Conservation (phyloP, 2,797 vertebrate genomes). For the Gobionotothen gibberifrons region DNA sequence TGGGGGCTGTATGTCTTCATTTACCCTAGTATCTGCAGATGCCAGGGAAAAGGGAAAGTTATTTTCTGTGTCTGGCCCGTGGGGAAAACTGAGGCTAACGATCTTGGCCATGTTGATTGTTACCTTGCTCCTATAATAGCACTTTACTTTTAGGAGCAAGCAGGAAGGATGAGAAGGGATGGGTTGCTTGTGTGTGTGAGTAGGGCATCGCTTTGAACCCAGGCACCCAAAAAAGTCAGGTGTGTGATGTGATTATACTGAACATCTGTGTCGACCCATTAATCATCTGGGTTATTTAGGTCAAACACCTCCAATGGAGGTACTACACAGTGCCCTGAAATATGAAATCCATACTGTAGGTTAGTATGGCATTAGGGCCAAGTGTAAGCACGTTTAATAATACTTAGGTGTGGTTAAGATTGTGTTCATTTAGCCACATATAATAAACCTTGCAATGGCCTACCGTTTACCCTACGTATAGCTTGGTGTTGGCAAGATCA, state of each 20-base stretch:
- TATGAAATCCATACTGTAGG: background rate
- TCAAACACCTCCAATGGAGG: slow-evolving; percentile 36
- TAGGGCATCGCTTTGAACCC: slow-evolving; percentile 49
- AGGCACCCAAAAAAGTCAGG: slow-evolving; percentile 37
- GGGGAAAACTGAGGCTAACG: slow-evolving; percentile 84
- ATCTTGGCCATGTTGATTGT: slow-evolving; percentile 86
- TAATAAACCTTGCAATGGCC: too few species aligned
- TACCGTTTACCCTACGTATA: too few species aligned
- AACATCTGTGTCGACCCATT: slow-evolving; percentile 60
- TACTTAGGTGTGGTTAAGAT: too few species aligned
- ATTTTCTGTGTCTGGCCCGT: slow-evolving; percentile 85
- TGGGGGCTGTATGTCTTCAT: slow-evolving; percentile 89
- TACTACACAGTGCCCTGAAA: background rate
- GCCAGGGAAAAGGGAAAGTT: slow-evolving; percentile 85
- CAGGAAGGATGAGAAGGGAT: slow-evolving; percentile 44
- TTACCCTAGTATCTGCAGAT: slow-evolving; percentile 87
- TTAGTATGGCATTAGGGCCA: background rate
- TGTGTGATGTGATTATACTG: slow-evolving; percentile 66
- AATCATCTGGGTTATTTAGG: slow-evolving; percentile 71
- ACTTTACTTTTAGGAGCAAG: slow-evolving; percentile 68
- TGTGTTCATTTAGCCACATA: too few species aligned
- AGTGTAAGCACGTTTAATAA: background rate
- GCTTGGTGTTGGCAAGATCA: too few species aligned
- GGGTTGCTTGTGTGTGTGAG: slow-evolving; percentile 16
- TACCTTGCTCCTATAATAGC: slow-evolving; percentile 82